Evolutionary conservation across 1,140 invertebrate genomes (phyloP), one percentile per base, ranked within the genome.

Genomic region (Wiebesia pumilae): DNA sequence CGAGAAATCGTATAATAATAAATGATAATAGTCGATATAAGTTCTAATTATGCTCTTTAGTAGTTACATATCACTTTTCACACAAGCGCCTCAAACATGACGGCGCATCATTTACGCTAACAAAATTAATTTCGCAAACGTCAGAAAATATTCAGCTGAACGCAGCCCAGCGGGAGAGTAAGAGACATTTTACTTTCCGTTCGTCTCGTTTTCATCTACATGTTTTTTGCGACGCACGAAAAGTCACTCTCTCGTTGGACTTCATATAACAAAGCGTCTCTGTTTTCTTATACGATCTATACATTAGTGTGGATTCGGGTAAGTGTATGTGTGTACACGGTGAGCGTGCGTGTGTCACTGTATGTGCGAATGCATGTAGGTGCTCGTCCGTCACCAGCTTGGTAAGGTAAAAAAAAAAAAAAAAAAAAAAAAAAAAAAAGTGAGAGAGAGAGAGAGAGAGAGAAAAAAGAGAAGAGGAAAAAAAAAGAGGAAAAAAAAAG

Each of bases 41-140:
- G 33, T 83, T 83, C 35, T 77, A 83, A 83, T 83, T 83, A 83
- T 83, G 82, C 82, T 83, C 82, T 83, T 83, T 83, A 83, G 69
- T 83, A 83, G 40, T 77, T 33, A 62, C 40, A 83, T 83, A 83
- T 83, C 82, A 83, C 82, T 83, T 83, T 83, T 43, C 82, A 83
- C 71, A 83, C 82, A 75, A 75, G 71, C 67, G 71, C 40, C 30
- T 40, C 69, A 62, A 62, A 62, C 58, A 27, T 2, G 58, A 27
- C 24, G 24, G 21, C 24, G 7, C 2, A 6, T 3, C 14, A 1
- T 62, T 27, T 0, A 10, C 58, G 58, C 24, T 27, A 27, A 62
- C 24, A 27, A 27, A 27, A 27, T 62, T 58, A 58, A 58, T 27
- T 62, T 62, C 67, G 67, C 67, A 10, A 69, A 35, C 67, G 67